Evolutionary conservation across 2,797 vertebrate genomes (phyloP), one percentile per base, ranked within the genome.

Genomic region (Hippoglossus hippoglossus): DNA sequence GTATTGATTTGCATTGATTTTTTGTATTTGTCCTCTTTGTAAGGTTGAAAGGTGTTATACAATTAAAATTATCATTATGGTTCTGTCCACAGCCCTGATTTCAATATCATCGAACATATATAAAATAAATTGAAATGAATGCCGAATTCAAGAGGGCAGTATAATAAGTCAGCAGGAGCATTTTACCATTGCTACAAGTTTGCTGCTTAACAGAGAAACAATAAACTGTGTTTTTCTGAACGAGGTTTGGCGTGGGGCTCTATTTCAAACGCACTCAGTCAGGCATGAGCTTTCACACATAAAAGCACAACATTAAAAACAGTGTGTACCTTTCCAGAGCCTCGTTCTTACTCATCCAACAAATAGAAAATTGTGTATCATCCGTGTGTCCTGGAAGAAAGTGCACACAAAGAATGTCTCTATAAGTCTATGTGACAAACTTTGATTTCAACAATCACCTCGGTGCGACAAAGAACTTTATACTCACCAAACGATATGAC

Each of bases 321-420:
- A 28, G 0, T 0, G 12, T 61, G 60, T 81, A 94, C 93, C 90
- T 87, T n/a, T 80, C 71, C 46, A 84, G 24, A 15, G 63, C 19
- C 0, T 55, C 26, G 2, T 53, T 61, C 8, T 55, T 83, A 49
- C 68, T 81, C 69, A 87, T 70, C 93, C 93, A 94, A 31, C 93
- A 94, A 4, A 94, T 2, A 1, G 92, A 94, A 63, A 91, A 92
- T 1, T 81, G 77, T 61, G 84, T 60, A n/a, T 75, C 71, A 0
- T 79, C 56, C 47, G 84, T 84, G 0, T 31, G 36, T 36, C 90
- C 93, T 94, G 71, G 0, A 70, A 58, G 13, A 60, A 63, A 71
- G 52, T 0, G 18, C 4, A 13, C 3, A 0, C 1, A 4, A 26
- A 47, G 44, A 16, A 19, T 0, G 1, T 41, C 2, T 71, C 2